These are phyloP conservation scores for Drosophila prostipennis DNA, from an alignment of 2,888 invertebrate genomes.

Conservation along the genomic window DNA sequence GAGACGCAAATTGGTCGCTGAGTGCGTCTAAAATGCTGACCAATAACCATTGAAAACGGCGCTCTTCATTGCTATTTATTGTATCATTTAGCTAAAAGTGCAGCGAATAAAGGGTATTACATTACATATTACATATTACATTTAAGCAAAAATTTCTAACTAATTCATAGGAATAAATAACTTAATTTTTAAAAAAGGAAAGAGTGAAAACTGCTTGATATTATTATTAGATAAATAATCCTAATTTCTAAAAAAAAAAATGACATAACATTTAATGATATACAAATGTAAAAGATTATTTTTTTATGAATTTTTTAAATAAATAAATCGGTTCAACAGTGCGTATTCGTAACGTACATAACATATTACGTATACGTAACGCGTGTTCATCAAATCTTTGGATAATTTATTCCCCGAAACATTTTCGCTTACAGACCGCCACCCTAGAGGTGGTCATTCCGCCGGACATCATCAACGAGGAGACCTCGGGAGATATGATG, in stretches of 20 bases:
- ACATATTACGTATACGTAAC: not conserved
- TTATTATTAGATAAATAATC: too few species aligned
- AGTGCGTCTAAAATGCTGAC: constrained; percentile 4
- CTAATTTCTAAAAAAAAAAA: too few species aligned
- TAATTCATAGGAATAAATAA: too few species aligned
- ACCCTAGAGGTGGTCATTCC: constrained; percentile 96
- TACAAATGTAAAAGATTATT: too few species aligned
- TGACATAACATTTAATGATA: too few species aligned
- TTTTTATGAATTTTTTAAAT: too few species aligned
- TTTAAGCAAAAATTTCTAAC: too few species aligned
- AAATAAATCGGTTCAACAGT: not conserved
- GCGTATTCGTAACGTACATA: not conserved
- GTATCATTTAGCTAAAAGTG: not conserved
- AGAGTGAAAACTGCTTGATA: too few species aligned
- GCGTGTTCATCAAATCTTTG: not conserved
- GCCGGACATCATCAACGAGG: constrained; percentile 94
- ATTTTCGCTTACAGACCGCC: constrained; percentile 87
- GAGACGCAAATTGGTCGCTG: constrained; percentile 8
- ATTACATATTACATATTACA: not conserved
- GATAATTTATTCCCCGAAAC: too few species aligned
- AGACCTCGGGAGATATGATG: constrained; percentile 96
- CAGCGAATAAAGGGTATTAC: not conserved
- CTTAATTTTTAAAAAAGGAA: too few species aligned
- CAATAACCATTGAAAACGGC: not conserved
- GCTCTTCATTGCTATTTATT: not conserved